Base-by-base conservation (phyloP, 2,113 vertebrate genomes). In the Pongo pygmaeus region DNA sequence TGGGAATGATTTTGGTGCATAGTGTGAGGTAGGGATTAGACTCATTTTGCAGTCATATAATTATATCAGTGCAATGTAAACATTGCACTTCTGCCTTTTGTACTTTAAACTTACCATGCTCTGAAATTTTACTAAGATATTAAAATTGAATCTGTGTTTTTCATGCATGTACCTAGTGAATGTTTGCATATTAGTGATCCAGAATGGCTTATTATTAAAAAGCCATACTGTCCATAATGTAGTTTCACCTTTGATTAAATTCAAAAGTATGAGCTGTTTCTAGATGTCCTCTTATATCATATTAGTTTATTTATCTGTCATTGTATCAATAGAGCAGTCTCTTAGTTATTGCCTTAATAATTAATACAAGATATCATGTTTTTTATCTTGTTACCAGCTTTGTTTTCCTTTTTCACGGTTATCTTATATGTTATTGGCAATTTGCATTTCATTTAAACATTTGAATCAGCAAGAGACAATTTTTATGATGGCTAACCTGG, bases 101-200 rank as follows among this genome's bases (percentile, higher is more conserved):
- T 1, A 6, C 7, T 4, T 46, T 38, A 17, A 74, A 8, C 2
- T 3, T 18, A 22, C 61, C 43, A 4, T 61, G 13, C 2, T 30
- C 17, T 12, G 11, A 20, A 70, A 90, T 86, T 72, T 92, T 27
- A 30, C 22, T n/a, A 52, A 11, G n/a, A 77, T 64, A 48, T 23
- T 11, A 22, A 59, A 43, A 55, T 11, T 20, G 25, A 18, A 1
- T 59, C 22, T 48, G 16, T 67, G 32, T 48, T 86, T 89, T 93
- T 55, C 27, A 86, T 69, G 27, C 57, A 64, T 23, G 20, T 43
- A 40, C 5, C 55, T 14, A 23, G 35, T 32, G 8, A 78, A 59
- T 14, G 20, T 83, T 11, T 52, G 38, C 23, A 78, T 84, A 46
- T 46, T 1, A 32, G 16, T 35, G 10, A 9, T 74, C 23, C 16